Evolutionary conservation across 1,140 invertebrate genomes (phyloP).

Genomic region (Meloidogyne exigua): DNA sequence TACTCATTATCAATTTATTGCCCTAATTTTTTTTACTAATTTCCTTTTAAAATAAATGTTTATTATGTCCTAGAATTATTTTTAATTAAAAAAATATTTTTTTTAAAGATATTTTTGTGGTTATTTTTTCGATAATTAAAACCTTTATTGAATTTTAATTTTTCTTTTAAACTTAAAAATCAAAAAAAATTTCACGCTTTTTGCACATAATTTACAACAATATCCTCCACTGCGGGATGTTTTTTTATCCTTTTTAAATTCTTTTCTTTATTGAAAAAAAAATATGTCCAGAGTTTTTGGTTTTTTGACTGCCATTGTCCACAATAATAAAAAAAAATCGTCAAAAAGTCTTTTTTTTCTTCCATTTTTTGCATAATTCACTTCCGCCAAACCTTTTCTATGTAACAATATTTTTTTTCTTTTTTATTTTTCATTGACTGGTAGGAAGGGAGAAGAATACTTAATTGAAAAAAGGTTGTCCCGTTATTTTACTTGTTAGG

Average conservation of each 20-base stretch:
- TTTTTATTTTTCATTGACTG: neutral
- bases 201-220: neutral
- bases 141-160: neutral
- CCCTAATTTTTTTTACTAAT: no score
- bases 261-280: neutral
- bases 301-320: neutral
- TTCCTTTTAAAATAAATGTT: no score
- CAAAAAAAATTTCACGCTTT: neutral
- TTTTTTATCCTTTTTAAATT: constrained; percentile 1
- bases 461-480: neutral
- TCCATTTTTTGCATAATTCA: constrained; percentile 2
- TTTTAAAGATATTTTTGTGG: no score
- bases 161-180: neutral
- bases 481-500: neutral
- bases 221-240: neutral
- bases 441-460: constrained; percentile 1
- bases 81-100: no score
- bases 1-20: no score
- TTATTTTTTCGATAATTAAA: neutral
- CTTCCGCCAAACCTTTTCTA: neutral
- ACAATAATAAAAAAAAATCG: neutral
- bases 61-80: no score
- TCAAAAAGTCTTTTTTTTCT: neutral
- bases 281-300: neutral
- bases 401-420: neutral